Evolutionary conservation across 1,140 invertebrate species (phyloP).

Genomic region (Oedothorax gibbosus): DNA sequence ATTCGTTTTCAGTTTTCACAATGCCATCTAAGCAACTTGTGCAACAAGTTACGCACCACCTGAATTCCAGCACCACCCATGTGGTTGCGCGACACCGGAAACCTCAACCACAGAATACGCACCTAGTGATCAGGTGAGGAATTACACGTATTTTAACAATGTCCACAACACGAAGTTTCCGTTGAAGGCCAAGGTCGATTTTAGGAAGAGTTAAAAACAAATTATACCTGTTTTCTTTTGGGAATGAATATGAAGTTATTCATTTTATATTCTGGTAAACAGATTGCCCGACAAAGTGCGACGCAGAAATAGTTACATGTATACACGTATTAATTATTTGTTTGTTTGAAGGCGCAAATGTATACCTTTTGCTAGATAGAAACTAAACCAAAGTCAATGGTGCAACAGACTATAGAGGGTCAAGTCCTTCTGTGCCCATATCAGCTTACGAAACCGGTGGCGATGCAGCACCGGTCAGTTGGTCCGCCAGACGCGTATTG

Average conservation of each 20-base stretch:
- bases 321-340: no score
- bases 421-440: no score
- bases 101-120: conserved; percentile 11
- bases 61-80: not conserved
- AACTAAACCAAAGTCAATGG: no score
- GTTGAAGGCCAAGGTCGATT: conserved; percentile 45
- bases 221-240: conserved; percentile 32
- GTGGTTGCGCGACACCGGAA: conserved; percentile 2
- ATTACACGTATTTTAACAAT: not conserved
- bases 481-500: no score
- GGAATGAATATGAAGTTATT: conserved; percentile 19
- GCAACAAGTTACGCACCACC: not conserved
- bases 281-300: conserved; percentile 16
- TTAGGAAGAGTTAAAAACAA: conserved; percentile 15
- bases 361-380: no score
- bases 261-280: conserved; percentile 8
- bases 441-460: no score
- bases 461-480: no score
- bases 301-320: not conserved
- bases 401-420: no score
- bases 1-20: no score
- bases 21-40: no score
- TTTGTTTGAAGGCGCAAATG: no score
- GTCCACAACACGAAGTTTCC: not conserved
- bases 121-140: not conserved